Evolutionary conservation across 2,888 invertebrate genomes (phyloP), one percentile per base, ranked within the genome.

Genomic region (Alloplasta piceator): DNA sequence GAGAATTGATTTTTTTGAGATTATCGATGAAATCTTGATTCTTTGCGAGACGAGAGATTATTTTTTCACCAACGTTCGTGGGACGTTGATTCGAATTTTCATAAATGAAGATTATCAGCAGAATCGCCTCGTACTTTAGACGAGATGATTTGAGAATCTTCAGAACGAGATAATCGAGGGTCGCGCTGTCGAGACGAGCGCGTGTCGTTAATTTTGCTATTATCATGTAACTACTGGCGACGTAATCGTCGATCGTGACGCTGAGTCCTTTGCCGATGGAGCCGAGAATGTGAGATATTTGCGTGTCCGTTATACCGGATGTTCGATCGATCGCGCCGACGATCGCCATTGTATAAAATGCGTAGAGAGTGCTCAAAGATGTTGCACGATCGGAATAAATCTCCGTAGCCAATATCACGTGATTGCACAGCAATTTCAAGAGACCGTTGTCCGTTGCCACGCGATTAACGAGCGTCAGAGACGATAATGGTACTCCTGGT

Each of bases 301-400:
- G 94, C 80, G 94, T 91, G 89, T 96, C 96, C 66, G 94, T 93
- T 6, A 96, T 88, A 72, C 91, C 90, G 55, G 93, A 89, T 0
- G 93, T 92, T 48, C 93, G 93, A 78, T 96, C 95, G 9, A 97
- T 93, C 43, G 95, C 94, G 4, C 97, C 97, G 46, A 96, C 94
- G 0, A 96, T 93, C 0, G 96, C 94, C 10, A 96, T 95, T 67
- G 96, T 96, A 89, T 96, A 97, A 92, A 98, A 98, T 6, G 96
- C 96, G 88, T 96, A 95, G 1, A 97, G 93, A 0, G 96, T 95
- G 70, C 95, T 95, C 7, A 97, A 92, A 50, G 94, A 93, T 50
- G 93, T 92, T 0, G 95, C 94, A 79, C 94, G 93, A 3, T 94
- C 92, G 0, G 93, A 94, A 89, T 95, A 94, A 80, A 94, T 94